phyloP scores from a whole-genome alignment of 92 coral and sea anemone genomes.

The Epizoanthus scotinus region DNA sequence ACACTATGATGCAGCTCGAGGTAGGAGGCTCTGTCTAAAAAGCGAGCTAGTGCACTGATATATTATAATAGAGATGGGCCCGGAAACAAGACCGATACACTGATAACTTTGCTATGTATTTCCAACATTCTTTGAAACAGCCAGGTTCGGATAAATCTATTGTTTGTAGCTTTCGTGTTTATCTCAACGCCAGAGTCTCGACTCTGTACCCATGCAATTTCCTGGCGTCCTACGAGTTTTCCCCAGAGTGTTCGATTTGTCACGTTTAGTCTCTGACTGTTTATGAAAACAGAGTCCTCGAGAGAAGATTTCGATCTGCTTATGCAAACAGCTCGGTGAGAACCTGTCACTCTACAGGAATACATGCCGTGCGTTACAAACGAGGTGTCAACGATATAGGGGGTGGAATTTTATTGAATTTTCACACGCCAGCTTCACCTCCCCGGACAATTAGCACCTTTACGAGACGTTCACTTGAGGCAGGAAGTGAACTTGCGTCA shows the following conservation, averaged over 20 bases:
- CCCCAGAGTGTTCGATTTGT: neutral
- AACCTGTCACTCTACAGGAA: neutral
- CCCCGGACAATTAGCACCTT: slow-evolving; percentile 46
- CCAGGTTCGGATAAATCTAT: no score
- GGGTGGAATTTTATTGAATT: slow-evolving; percentile 35
- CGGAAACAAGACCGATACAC: no score
- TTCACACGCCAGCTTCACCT: slow-evolving; percentile 34
- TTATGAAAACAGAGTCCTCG: neutral
- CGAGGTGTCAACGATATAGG: slow-evolving; percentile 40
- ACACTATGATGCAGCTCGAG: no score
- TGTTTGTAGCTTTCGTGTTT: no score
- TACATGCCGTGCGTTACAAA: slow-evolving; percentile 21
- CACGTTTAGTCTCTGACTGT: neutral
- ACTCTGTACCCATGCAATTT: no score
- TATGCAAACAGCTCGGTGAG: neutral
- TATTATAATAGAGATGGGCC: no score
- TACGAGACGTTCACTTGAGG: slow-evolving; percentile 22
- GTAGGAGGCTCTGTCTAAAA: no score
- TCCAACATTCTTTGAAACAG: no score
- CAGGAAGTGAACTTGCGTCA: neutral
- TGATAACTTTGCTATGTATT: no score
- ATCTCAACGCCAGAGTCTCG: no score
- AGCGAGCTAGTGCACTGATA: no score
- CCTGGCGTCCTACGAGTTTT: no score
- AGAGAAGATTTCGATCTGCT: slow-evolving; percentile 14